Evolutionary conservation across 2,888 invertebrate species (phyloP).

Genomic region (Mayetiola destructor): DNA sequence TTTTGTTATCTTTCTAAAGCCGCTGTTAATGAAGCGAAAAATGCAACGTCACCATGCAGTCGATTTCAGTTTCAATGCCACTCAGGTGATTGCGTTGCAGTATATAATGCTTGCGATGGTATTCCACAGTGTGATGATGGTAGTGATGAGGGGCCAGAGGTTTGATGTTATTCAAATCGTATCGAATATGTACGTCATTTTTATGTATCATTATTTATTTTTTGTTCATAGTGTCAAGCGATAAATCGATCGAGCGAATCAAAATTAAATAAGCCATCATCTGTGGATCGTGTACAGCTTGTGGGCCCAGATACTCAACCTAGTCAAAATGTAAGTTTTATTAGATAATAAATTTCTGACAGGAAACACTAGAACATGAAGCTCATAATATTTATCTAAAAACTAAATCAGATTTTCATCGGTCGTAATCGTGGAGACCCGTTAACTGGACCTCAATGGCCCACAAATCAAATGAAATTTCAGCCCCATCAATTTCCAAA

Average conservation of each 20-base stretch:
- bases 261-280: not conserved
- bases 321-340: not conserved
- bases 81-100: slow-evolving; percentile 80
- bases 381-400: not conserved
- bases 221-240: not conserved
- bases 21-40: not conserved
- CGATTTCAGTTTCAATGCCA: slow-evolving; percentile 81
- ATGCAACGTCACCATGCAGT: slow-evolving; percentile 44
- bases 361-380: no score
- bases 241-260: not conserved
- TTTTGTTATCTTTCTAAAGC: no score
- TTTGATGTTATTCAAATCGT: no score
- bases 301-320: not conserved
- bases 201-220: no score
- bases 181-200: no score
- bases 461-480: not conserved
- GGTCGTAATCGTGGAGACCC: slow-evolving; percentile 31
- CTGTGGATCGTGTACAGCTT: not conserved
- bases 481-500: slow-evolving; percentile 23
- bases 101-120: slow-evolving; percentile 90
- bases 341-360: not conserved
- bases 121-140: slow-evolving; percentile 84
- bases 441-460: slow-evolving; percentile 23
- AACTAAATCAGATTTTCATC: not conserved
- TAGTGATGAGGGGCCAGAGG: slow-evolving; percentile 78